Conservation (phyloP, 2,797 vertebrate species). For the Takifugu ocellatus region DNA sequence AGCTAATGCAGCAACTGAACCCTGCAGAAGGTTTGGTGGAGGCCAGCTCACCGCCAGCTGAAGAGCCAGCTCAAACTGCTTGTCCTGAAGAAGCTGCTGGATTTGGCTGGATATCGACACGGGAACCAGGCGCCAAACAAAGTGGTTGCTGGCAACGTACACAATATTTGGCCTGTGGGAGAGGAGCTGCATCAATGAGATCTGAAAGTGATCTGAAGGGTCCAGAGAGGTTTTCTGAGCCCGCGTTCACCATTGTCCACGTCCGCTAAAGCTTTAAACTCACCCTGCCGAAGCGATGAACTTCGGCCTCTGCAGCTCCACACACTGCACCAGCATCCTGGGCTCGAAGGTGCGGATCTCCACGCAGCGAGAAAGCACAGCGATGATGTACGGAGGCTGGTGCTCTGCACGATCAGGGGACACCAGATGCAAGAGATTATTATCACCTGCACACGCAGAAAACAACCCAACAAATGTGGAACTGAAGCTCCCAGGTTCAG, state of each 20-base stretch:
- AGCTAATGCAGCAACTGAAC: constrained; percentile 30
- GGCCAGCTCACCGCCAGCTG: constrained; percentile 88
- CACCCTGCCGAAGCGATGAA: constrained; percentile 96
- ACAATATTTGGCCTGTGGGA: constrained; percentile 85
- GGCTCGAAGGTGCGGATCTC: constrained; percentile 97
- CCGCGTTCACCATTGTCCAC: neutral
- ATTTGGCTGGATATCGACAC: constrained; percentile 97
- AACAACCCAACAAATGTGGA: neutral
- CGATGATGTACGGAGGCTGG: constrained; percentile 97
- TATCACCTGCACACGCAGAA: neutral
- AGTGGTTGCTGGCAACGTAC: constrained; percentile 98
- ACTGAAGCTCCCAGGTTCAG: neutral
- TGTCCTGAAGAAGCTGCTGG: constrained; percentile 95
- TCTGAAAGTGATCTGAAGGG: neutral
- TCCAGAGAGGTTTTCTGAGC: neutral
- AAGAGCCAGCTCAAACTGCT: constrained; percentile 96
- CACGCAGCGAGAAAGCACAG: constrained; percentile 92
- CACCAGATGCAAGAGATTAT: neutral
- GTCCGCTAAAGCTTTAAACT: constrained; percentile 4
- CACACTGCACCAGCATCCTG: constrained; percentile 92
- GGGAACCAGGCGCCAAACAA: constrained; percentile 97
- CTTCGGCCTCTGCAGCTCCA: constrained; percentile 94
- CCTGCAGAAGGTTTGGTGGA: constrained; percentile 5
- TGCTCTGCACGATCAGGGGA: constrained; percentile 76
- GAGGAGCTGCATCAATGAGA: constrained; percentile 11